phyloP scores from a whole-genome alignment of 2,797 vertebrate species.

The Coluber constrictor region DNA sequence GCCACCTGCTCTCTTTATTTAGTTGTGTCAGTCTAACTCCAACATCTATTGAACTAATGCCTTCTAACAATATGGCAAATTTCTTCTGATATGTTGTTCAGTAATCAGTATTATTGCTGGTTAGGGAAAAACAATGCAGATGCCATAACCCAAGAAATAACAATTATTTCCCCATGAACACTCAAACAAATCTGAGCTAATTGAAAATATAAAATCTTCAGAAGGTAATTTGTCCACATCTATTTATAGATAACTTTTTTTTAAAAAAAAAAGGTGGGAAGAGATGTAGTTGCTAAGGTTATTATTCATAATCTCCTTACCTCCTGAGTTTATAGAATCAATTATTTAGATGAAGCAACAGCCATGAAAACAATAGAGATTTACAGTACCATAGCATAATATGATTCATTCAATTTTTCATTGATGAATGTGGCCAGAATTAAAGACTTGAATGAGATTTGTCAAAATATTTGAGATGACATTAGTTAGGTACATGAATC shows the following conservation, averaged over 20 bases:
- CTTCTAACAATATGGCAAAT: slow-evolving; percentile 21
- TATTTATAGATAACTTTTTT: background rate
- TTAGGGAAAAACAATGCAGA: background rate
- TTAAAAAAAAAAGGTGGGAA: background rate
- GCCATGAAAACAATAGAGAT: background rate
- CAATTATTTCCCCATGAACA: background rate
- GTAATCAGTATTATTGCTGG: background rate
- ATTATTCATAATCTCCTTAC: background rate
- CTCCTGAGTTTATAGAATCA: background rate
- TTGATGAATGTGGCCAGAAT: background rate
- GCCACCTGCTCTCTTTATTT: background rate
- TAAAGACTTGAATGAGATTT: slow-evolving; percentile 40
- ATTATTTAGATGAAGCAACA: background rate
- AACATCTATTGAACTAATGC: background rate
- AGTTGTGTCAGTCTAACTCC: background rate
- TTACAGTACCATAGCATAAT: background rate
- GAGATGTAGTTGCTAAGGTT: background rate
- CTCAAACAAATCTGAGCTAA: background rate
- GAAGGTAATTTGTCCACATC: background rate
- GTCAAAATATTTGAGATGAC: slow-evolving; percentile 47
- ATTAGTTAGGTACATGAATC: slow-evolving; percentile 1
- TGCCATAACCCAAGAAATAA: background rate
- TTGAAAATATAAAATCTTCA: background rate
- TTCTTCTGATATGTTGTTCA: background rate
- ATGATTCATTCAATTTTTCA: background rate